These are phyloP conservation scores for Bombus balteatus DNA, from an alignment of 1,140 invertebrate genomes.

Conservation along the genomic window DNA sequence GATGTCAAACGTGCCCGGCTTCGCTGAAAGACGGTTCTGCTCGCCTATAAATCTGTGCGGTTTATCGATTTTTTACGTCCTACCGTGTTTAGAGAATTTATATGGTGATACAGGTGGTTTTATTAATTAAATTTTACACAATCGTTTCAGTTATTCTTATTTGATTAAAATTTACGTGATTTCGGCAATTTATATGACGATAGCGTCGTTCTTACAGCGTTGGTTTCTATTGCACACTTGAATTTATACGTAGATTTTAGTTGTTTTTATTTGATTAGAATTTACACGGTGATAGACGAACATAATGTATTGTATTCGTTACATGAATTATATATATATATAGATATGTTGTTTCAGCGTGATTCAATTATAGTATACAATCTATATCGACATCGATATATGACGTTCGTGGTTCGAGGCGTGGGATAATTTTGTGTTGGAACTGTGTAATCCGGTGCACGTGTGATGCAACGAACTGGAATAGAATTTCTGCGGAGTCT, in stretches of 20 bases:
- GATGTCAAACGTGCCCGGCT: background rate
- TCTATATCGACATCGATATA: background rate
- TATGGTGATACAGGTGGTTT: background rate
- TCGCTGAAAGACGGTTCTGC: no score
- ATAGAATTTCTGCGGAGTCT: slow-evolving; percentile 12
- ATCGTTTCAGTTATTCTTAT: background rate
- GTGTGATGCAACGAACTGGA: slow-evolving; percentile 2
- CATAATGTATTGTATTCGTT: no score
- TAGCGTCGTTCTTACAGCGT: no score
- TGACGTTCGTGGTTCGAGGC: background rate
- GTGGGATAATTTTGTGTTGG: slow-evolving; percentile 1
- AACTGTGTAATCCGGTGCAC: background rate
- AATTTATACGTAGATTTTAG: background rate
- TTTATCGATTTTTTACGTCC: background rate
- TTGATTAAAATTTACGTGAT: no score
- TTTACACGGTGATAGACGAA: no score
- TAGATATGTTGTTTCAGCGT: no score
- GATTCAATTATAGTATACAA: background rate
- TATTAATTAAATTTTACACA: background rate
- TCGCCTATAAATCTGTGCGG: background rate
- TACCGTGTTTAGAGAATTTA: background rate
- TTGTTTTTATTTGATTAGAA: background rate
- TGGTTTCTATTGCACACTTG: background rate
- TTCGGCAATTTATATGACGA: no score
- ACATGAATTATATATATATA: no score